phyloP scores from a whole-genome alignment of 2,888 invertebrate genomes.

The Galeopsomyia nigrocyanea region DNA sequence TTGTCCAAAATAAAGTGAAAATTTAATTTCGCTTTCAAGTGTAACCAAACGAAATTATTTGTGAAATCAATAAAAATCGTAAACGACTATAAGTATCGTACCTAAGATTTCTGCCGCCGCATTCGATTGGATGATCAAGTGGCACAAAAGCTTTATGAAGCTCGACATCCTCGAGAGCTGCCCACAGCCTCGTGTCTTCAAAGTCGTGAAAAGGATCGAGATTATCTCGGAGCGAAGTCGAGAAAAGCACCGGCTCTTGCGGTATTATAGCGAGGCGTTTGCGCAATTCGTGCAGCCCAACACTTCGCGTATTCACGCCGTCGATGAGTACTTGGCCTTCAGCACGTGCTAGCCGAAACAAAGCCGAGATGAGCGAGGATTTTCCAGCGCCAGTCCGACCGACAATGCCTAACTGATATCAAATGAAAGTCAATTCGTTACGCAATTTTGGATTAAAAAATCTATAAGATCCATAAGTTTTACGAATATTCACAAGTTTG shows the following conservation, averaged over 20 bases:
- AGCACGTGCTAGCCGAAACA: constrained; percentile 85
- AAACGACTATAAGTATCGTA: neutral
- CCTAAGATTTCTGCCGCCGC: constrained; percentile 79
- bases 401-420: constrained; percentile 82
- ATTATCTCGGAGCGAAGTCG: constrained; percentile 85
- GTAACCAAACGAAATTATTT: too few species aligned
- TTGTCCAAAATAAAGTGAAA: too few species aligned
- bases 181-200: constrained; percentile 87
- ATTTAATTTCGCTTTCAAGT: too few species aligned
- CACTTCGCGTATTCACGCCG: constrained; percentile 76
- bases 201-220: constrained; percentile 86
- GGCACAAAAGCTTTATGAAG: constrained; percentile 78
- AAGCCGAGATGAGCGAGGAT: constrained; percentile 83
- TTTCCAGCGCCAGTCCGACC: constrained; percentile 92
- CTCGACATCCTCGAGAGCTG: constrained; percentile 82
- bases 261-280: constrained; percentile 91
- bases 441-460: too few species aligned
- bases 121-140: constrained; percentile 76
- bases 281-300: constrained; percentile 83
- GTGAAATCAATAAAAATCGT: too few species aligned
- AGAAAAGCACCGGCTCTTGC: constrained; percentile 90
- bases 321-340: constrained; percentile 85
- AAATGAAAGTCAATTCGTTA: neutral
- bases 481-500: neutral
- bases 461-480: too few species aligned